phyloP scores from a whole-genome alignment of 2,113 vertebrate species.

The Sapajus apella region DNA sequence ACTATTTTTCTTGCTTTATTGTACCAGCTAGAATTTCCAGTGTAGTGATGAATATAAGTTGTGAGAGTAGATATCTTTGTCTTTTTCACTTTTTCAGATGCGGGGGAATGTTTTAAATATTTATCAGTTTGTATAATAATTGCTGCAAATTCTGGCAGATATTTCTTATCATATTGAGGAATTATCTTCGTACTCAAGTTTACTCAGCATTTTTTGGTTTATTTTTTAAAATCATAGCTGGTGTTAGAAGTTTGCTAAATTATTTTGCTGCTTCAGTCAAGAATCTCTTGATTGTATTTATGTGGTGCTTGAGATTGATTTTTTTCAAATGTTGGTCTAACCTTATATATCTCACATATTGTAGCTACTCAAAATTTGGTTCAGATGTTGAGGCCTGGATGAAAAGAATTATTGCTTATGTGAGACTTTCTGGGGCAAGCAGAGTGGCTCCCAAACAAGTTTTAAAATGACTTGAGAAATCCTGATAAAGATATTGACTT shows the following conservation, averaged over 20 bases:
- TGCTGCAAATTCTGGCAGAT: background rate
- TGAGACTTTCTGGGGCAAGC: background rate
- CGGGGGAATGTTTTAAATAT: background rate
- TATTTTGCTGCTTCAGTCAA: background rate
- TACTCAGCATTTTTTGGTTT: background rate
- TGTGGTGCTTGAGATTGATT: background rate
- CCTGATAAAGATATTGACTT: background rate
- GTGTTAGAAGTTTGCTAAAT: background rate
- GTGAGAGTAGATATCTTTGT: background rate
- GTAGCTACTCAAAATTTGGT: background rate
- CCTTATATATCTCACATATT: background rate
- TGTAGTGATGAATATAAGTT: background rate
- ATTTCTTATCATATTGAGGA: background rate
- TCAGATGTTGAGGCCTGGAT: background rate
- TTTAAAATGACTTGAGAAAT: background rate
- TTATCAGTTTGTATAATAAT: background rate
- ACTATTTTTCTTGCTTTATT: background rate
- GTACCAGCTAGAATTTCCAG: background rate
- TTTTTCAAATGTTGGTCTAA: background rate
- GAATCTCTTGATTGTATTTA: background rate
- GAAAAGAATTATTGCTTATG: background rate
- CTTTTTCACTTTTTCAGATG: background rate
- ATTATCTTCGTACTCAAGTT: background rate
- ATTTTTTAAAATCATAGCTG: background rate
- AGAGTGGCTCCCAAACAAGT: background rate